Conservation (phyloP, 2,888 invertebrate species). For the Clunio marinus region DNA sequence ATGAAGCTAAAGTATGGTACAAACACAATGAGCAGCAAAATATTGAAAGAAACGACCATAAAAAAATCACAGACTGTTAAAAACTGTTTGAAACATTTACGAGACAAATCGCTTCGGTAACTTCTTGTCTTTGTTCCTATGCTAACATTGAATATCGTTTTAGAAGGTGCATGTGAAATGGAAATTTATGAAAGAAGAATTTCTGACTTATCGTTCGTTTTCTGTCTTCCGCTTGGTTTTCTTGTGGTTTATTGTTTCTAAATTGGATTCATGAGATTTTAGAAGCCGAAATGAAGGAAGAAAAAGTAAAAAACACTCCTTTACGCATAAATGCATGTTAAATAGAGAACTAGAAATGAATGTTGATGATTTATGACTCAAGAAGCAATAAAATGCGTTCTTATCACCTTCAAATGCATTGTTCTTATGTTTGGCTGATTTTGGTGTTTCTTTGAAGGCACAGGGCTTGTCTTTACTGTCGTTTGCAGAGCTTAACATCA, state of each 20-base stretch:
- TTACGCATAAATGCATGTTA: background rate
- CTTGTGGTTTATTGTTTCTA: conserved; percentile 12
- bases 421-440: background rate
- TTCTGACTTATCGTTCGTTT: conserved; percentile 22
- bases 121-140: conserved; percentile 10
- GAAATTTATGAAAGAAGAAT: background rate
- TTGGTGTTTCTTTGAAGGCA: background rate
- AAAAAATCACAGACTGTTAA: background rate
- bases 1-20: background rate
- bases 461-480: background rate
- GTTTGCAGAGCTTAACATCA: background rate
- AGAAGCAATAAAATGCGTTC: conserved; percentile 29
- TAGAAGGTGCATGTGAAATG: conserved; percentile 22
- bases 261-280: background rate
- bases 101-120: background rate
- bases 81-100: background rate
- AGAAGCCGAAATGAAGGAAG: background rate
- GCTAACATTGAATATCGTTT: conserved; percentile 7
- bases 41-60: background rate
- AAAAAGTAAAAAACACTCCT: background rate
- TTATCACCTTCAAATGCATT: conserved; percentile 2
- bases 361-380: background rate
- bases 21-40: background rate
- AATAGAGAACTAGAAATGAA: conserved; percentile 8
- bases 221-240: conserved; percentile 7